These are phyloP conservation scores for Autographa pulchrina DNA, from an alignment of 2,888 invertebrate genomes.

Conservation along the genomic window DNA sequence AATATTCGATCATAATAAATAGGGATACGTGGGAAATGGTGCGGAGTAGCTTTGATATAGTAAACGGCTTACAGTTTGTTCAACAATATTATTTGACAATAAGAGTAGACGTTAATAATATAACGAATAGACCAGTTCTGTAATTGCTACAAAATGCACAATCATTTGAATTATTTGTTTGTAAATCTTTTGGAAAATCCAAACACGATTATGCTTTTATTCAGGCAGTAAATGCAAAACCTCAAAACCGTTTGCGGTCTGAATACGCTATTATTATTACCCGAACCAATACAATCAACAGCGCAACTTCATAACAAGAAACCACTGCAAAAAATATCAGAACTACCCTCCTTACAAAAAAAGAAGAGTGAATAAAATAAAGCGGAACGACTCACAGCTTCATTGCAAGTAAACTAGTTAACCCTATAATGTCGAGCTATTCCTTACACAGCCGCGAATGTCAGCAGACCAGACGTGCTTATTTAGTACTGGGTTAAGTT, in stretches of 20 bases:
- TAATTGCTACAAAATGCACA: background rate
- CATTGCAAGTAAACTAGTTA: slow-evolving; percentile 52
- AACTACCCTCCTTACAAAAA: slow-evolving; percentile 14
- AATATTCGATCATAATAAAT: slow-evolving; percentile 36
- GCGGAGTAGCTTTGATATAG: slow-evolving; percentile 7
- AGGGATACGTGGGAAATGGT: slow-evolving; percentile 15
- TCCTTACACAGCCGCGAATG: slow-evolving; percentile 55
- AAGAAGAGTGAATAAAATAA: slow-evolving; percentile 24
- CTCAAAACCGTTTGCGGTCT: slow-evolving; percentile 23
- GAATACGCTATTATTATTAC: slow-evolving; percentile 6
- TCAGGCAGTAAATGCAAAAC: slow-evolving; percentile 26
- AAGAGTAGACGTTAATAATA: background rate
- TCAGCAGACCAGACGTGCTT: slow-evolving; percentile 57
- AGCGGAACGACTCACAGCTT: slow-evolving; percentile 21
- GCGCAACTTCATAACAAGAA: slow-evolving; percentile 1
- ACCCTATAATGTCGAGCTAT: slow-evolving; percentile 56
- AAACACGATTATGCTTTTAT: slow-evolving; percentile 39
- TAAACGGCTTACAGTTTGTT: background rate
- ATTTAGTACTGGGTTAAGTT: slow-evolving; percentile 66
- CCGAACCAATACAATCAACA: slow-evolving; percentile 27
- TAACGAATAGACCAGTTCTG: too few relatives aligned
- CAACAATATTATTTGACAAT: background rate
- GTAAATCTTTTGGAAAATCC: background rate
- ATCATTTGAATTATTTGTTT: background rate
- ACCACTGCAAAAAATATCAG: background rate